Percentiles rank a stretch among this genome's conserved stretches.
Conservation (phyloP, 2,888 invertebrate genomes). For the Thereva unica region DNA sequence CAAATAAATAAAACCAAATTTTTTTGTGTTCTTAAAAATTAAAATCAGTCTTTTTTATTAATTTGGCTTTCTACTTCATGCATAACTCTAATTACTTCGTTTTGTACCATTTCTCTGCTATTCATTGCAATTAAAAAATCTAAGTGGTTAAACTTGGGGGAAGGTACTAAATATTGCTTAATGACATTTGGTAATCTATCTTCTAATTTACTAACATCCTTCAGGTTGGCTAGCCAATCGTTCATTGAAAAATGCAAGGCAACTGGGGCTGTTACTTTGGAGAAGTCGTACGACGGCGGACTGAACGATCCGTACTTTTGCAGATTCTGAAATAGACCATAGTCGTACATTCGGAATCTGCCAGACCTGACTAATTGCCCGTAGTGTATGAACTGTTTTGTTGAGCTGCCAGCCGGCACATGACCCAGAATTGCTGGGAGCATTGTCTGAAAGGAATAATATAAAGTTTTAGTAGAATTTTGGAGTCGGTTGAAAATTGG, state of each 20-base stretch:
- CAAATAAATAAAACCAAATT: too few species aligned
- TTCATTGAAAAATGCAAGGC: constrained; percentile 59
- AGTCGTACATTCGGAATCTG: constrained; percentile 48
- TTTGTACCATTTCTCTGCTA: constrained; percentile 35
- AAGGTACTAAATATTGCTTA: constrained; percentile 59
- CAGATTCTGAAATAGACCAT: constrained; percentile 48
- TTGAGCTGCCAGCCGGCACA: constrained; percentile 62
- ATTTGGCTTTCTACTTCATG: constrained; percentile 14
- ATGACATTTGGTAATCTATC: constrained; percentile 57
- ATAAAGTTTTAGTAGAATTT: too few species aligned
- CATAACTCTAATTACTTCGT: constrained; percentile 34
- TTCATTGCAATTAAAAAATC: constrained; percentile 56
- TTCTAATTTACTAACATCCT: constrained; percentile 60
- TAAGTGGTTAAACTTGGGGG: constrained; percentile 58
- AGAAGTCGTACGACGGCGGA: constrained; percentile 55
- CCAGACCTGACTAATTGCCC: constrained; percentile 59
- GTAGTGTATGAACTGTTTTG: constrained; percentile 63
- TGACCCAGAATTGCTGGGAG: constrained; percentile 63
- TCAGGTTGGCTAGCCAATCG: constrained; percentile 64
- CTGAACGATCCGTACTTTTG: constrained; percentile 50
- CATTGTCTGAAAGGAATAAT: constrained; percentile 53
- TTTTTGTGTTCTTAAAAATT: too few species aligned
- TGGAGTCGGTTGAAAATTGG: too few species aligned
- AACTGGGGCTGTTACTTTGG: constrained; percentile 53
- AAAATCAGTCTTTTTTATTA: background rate